Base-by-base conservation (phyloP, 2,888 invertebrate species). In the Augochlorella aurata region DNA sequence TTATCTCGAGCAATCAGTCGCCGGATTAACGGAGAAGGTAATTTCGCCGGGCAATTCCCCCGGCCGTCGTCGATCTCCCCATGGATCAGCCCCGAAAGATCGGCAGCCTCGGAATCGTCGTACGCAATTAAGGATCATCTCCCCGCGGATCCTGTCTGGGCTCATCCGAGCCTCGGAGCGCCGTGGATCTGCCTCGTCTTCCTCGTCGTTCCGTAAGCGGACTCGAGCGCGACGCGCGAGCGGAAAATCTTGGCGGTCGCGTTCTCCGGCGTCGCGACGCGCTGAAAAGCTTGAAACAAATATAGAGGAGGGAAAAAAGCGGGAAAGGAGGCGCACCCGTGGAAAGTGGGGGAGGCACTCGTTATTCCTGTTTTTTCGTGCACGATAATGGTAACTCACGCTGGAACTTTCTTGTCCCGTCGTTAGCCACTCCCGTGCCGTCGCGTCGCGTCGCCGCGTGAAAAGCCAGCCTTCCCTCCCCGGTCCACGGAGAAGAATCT, bases 311-410 rank as follows among this genome's bases (percentile, higher is more conserved):
- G 18, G 18, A 50, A 50, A 18, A 50, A 63, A 47, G 71, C 44
- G 81, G 77, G 77, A 38, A 38, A 5, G 38, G 0, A 38, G 38
- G 38, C 38, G 38, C 38, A 38, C 66, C 61, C n/a, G 18, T 49
- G 50, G 52, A 82, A 74, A 58, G 38, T 9, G 29, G 18, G 18
- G 29, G 66, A 58, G 76, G 58, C 74, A 78, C 85, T 87, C 85
- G 74, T 87, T 87, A 87, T 83, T 87, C 81, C 83, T 78, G 85
- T 83, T 81, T 72, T 74, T 81, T 79, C 81, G 78, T 73, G 85
- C 83, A 82, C 71, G 80, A 87, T 87, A 87, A 87, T 84, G 72
- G 84, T 80, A 87, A 87, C 87, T 83, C 77, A 61, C 72, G 63
- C 50, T 18, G 5, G 74, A 79, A 85, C 76, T 85, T 87, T 77